A percentile compares a stretch with the other conserved stretches of the same genome.
phyloP scores from a whole-genome alignment of 2,113 vertebrate genomes.

The Smithornis capensis region DNA sequence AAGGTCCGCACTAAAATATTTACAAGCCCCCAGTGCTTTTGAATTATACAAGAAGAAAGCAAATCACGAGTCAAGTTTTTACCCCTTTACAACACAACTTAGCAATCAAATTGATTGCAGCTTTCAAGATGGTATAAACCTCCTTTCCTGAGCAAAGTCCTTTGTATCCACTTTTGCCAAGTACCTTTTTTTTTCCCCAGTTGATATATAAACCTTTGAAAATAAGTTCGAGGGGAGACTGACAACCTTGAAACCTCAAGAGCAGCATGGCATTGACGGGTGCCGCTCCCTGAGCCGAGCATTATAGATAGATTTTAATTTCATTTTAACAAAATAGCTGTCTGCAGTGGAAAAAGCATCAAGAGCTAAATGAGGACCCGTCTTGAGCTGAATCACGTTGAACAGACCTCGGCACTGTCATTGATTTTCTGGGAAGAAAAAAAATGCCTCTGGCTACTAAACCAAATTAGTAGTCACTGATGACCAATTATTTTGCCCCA shows the following conservation, averaged over 20 bases:
- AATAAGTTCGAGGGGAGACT: constrained; percentile 44
- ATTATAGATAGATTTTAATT: constrained; percentile 77
- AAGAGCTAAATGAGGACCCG: constrained; percentile 72
- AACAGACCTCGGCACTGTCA: constrained; percentile 77
- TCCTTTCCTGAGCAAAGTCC: constrained; percentile 5
- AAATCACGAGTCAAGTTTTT: not conserved
- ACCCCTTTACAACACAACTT: not conserved
- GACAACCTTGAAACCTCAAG: constrained; percentile 50
- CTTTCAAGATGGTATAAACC: constrained; percentile 1
- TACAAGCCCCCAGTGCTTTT: not conserved
- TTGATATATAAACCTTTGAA: constrained; percentile 37
- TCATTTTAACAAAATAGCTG: constrained; percentile 81
- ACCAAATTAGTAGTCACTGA: constrained; percentile 87
- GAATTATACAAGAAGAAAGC: not conserved
- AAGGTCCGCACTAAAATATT: not conserved
- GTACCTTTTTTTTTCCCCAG: not conserved
- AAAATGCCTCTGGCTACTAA: constrained; percentile 84
- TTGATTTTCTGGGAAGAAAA: constrained; percentile 84
- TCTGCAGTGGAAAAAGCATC: constrained; percentile 75
- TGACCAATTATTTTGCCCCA: constrained; percentile 86
- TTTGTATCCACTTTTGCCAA: constrained; percentile 24
- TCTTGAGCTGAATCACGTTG: constrained; percentile 70
- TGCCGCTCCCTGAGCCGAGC: not conserved
- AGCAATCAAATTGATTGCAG: not conserved
- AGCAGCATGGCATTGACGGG: constrained; percentile 35